Percentiles rank a stretch among this genome's conserved stretches.
These are phyloP conservation scores for Ciconia boyciana DNA, from an alignment of 2,113 vertebrate species.

Conservation along the genomic window DNA sequence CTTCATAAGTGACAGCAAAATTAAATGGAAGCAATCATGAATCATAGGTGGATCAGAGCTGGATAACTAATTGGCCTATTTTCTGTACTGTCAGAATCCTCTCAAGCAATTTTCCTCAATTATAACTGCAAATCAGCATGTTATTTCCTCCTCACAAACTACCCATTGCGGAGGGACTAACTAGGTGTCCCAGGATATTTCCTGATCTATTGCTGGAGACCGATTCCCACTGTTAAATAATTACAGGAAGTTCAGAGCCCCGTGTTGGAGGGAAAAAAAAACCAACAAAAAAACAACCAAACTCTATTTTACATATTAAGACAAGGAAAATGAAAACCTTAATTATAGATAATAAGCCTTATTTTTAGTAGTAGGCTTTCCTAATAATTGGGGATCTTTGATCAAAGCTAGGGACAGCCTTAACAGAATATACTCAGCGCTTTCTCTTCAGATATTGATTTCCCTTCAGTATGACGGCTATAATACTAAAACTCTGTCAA, in stretches of 20 bases:
- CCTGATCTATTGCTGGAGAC: conserved; percentile 58
- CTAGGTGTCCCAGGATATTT: conserved; percentile 63
- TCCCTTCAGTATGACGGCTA: not conserved
- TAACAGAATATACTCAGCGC: not conserved
- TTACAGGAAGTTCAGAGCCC: conserved; percentile 40
- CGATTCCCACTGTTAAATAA: conserved; percentile 65
- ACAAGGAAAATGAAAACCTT: not conserved
- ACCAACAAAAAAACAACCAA: not conserved
- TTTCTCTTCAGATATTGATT: conserved; percentile 13
- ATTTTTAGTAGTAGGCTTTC: not conserved
- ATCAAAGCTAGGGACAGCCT: not conserved
- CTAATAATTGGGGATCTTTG: not conserved
- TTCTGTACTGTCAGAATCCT: conserved; percentile 78
- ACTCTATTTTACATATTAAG: not conserved
- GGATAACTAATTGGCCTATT: conserved; percentile 82
- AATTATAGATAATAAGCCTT: not conserved
- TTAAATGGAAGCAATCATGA: conserved; percentile 78
- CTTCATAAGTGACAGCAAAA: conserved; percentile 73
- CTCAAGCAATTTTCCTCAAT: conserved; percentile 81
- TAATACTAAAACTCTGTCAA: not conserved
- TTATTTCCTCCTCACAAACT: conserved; percentile 70
- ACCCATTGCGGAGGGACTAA: conserved; percentile 63
- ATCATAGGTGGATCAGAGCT: conserved; percentile 71
- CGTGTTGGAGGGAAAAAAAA: not conserved
- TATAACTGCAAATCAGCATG: conserved; percentile 78